Evolutionary conservation across 2,113 vertebrate genomes (phyloP).

Genomic region (Gyps fulvus): DNA sequence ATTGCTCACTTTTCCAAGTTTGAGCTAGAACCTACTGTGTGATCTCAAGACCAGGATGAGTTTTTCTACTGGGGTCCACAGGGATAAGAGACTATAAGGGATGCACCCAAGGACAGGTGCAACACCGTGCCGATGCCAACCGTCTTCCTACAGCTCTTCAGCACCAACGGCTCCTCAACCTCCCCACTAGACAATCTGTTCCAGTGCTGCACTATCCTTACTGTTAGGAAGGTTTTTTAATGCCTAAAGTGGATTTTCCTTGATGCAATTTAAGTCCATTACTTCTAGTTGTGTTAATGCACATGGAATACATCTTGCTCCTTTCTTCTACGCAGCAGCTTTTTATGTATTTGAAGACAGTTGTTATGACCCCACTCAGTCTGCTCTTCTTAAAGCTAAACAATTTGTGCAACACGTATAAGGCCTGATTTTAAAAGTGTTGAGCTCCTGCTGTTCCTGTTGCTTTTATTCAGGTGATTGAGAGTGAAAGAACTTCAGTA

Average conservation of each 20-base stretch:
- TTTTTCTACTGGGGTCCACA: not conserved
- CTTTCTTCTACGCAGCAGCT: slow-evolving; percentile 26
- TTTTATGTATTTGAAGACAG: slow-evolving; percentile 29
- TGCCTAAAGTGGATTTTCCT: slow-evolving; percentile 5
- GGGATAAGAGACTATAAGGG: not conserved
- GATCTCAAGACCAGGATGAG: not conserved
- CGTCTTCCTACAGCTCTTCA: not conserved
- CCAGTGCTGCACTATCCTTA: not conserved
- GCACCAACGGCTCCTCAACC: not conserved
- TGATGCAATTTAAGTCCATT: slow-evolving; percentile 50
- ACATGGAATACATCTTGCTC: slow-evolving; percentile 5
- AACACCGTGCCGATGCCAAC: not conserved
- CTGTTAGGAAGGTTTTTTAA: not conserved
- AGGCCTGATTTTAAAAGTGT: slow-evolving; percentile 25
- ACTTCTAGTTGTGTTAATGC: slow-evolving; percentile 30
- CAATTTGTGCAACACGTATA: slow-evolving; percentile 24
- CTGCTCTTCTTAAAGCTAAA: slow-evolving; percentile 41
- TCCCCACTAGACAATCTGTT: not conserved
- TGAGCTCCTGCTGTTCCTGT: slow-evolving; percentile 2
- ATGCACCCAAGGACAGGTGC: not conserved
- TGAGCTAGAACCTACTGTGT: not conserved
- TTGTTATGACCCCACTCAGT: slow-evolving; percentile 48
- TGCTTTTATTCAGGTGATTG: slow-evolving; percentile 37
- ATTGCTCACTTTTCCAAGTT: not conserved
- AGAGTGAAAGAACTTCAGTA: slow-evolving; percentile 14